phyloP scores from a whole-genome alignment of 2,113 vertebrate genomes.

The Toxotes jaculatrix region DNA sequence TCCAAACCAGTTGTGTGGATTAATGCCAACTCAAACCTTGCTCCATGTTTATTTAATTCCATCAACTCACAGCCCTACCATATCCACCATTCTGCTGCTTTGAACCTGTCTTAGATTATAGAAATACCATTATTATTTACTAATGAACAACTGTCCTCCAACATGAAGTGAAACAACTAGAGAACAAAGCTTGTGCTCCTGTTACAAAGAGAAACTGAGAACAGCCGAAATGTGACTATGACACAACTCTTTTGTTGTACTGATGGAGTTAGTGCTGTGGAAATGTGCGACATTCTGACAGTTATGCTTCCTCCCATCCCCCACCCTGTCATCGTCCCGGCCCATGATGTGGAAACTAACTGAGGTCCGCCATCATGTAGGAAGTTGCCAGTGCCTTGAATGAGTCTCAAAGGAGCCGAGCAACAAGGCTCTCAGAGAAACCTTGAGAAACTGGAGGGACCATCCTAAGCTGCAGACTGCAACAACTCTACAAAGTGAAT shows the following conservation, averaged over 20 bases:
- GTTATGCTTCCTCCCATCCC: background rate
- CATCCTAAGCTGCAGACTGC: no score
- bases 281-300: background rate
- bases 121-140: background rate
- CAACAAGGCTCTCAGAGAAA: no score
- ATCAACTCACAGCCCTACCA: background rate
- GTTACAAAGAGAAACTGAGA: no score
- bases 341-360: background rate
- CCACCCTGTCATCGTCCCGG: background rate
- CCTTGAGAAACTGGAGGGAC: no score
- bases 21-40: background rate
- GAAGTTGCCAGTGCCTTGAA: no score
- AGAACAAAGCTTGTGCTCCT: no score
- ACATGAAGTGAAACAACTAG: background rate
- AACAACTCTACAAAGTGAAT: no score
- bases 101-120: background rate
- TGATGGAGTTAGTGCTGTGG: background rate
- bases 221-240: no score
- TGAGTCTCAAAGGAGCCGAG: no score
- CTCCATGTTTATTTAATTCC: background rate
- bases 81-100: background rate
- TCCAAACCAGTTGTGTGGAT: no score
- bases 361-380: no score
- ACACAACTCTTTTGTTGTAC: no score
- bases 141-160: background rate